Conservation (phyloP, 1,140 invertebrate genomes). For the Drosophila azteca region DNA sequence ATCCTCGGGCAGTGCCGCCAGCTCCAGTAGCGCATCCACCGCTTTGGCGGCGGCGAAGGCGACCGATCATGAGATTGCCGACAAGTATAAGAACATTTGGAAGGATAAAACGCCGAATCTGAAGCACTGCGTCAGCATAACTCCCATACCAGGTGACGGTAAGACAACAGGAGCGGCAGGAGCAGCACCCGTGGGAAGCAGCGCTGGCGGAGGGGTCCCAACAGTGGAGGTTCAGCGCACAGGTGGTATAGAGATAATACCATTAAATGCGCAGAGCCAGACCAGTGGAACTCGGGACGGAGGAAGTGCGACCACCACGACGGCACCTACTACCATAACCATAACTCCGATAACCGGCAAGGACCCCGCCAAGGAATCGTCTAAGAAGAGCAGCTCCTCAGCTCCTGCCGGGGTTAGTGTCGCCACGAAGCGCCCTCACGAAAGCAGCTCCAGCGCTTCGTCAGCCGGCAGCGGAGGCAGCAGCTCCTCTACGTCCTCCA, state of each 20-base stretch:
- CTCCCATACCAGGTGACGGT: constrained; percentile 66
- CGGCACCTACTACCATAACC: constrained; percentile 86
- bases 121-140: constrained; percentile 75
- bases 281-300: constrained; percentile 7
- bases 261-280: constrained; percentile 71
- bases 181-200: neutral
- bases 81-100: constrained; percentile 83
- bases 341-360: constrained; percentile 90
- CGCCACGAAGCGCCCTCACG: constrained; percentile 55
- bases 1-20: neutral
- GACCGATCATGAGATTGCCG: constrained; percentile 74
- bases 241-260: constrained; percentile 85
- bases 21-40: constrained; percentile 2
- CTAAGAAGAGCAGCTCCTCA: constrained; percentile 52
- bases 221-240: constrained; percentile 71
- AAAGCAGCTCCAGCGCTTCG: constrained; percentile 30
- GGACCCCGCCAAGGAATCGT: constrained; percentile 33
- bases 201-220: neutral
- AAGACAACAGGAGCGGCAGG: constrained; percentile 26
- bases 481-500: constrained; percentile 33
- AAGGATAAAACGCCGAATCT: constrained; percentile 77
- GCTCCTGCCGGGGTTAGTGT: constrained; percentile 19
- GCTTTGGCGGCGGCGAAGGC: constrained; percentile 15
- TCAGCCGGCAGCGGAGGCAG: constrained; percentile 23
- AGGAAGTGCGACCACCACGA: constrained; percentile 18